Evolutionary conservation across 2,888 invertebrate species (phyloP).

Genomic region (Microctonus brassicae): DNA sequence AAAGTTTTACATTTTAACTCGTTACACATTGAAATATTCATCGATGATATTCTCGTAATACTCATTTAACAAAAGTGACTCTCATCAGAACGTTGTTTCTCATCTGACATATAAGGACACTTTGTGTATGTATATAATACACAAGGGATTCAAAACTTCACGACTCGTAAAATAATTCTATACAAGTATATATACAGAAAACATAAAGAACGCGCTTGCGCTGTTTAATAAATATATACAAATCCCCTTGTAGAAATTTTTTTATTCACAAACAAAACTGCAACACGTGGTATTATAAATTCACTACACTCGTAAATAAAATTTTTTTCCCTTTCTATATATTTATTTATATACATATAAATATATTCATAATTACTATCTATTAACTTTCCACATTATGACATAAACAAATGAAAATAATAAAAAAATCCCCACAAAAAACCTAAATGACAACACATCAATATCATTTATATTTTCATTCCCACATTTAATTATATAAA

Average conservation of each 20-base stretch:
- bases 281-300: background rate
- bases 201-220: background rate
- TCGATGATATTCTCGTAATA: background rate
- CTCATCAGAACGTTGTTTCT: background rate
- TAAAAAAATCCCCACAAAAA: too few species aligned
- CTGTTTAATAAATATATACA: background rate
- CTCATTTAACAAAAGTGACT: background rate
- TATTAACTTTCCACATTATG: too few species aligned
- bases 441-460: too few species aligned
- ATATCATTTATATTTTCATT: background rate
- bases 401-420: too few species aligned
- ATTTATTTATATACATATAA: too few species aligned
- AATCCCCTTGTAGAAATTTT: background rate
- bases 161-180: background rate
- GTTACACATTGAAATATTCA: too few species aligned
- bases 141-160: slow-evolving; percentile 3
- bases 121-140: too few species aligned
- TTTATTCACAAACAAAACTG: background rate
- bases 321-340: background rate
- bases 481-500: background rate
- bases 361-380: too few species aligned
- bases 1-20: too few species aligned
- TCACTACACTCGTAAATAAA: background rate
- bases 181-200: background rate
- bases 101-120: background rate